phyloP scores from a whole-genome alignment of 2,113 vertebrate species.

The Oncorhynchus mykiss region DNA sequence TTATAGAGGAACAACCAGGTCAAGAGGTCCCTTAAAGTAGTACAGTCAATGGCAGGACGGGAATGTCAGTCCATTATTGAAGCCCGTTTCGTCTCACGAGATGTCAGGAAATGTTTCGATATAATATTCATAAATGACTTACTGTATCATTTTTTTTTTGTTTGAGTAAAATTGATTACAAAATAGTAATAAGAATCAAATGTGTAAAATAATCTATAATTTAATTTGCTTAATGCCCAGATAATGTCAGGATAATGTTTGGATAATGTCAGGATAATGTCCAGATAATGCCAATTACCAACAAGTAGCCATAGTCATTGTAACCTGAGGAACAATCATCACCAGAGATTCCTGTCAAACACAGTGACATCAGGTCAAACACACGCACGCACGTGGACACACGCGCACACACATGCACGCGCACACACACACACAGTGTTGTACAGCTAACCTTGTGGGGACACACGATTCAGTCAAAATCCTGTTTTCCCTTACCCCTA shows the following conservation, averaged over 20 bases:
- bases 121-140: slow-evolving; percentile 39
- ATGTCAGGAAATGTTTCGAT: slow-evolving; percentile 5
- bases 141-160: too few relatives aligned
- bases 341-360: slow-evolving; percentile 80
- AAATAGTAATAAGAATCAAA: neutral
- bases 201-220: neutral
- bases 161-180: neutral
- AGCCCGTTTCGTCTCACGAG: neutral
- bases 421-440: too few relatives aligned
- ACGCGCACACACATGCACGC: too few relatives aligned
- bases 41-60: slow-evolving; percentile 21
- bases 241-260: neutral
- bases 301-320: slow-evolving; percentile 45
- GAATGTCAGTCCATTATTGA: slow-evolving; percentile 26
- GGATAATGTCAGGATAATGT: neutral
- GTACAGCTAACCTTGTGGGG: too few relatives aligned
- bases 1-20: slow-evolving; percentile 73
- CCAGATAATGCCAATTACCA: slow-evolving; percentile 27
- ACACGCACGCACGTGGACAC: too few relatives aligned
- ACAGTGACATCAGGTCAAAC: slow-evolving; percentile 74
- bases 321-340: slow-evolving; percentile 66
- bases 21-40: slow-evolving; percentile 78
- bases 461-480: too few relatives aligned
- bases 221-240: neutral
- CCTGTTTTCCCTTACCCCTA: too few relatives aligned